Conservation (phyloP, 2,888 invertebrate genomes). For the Perizoma affinitatum region DNA sequence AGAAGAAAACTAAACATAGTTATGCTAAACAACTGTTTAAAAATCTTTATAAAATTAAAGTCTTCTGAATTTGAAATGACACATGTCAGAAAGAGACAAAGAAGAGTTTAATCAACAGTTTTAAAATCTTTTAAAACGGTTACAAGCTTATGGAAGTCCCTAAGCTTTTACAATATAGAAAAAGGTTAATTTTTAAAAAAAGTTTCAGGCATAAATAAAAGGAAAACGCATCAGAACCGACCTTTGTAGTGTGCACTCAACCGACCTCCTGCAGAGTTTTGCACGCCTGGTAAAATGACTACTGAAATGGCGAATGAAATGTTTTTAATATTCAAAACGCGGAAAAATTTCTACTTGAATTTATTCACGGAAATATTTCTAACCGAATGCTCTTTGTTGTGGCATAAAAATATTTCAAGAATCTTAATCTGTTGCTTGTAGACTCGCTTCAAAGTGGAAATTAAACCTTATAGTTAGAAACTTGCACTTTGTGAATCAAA, state of each 20-base stretch:
- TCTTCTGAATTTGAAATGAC: too few species aligned
- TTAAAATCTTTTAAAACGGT: too few species aligned
- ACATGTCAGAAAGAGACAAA: too few species aligned
- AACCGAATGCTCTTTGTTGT: constrained; percentile 39
- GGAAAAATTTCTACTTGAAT: constrained; percentile 56
- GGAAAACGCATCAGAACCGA: constrained; percentile 64
- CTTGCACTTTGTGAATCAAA: constrained; percentile 2
- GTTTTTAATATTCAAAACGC: constrained; percentile 63
- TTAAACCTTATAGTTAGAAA: background rate
- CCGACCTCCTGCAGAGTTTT: constrained; percentile 63
- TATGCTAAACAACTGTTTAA: too few species aligned
- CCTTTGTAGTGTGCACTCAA: constrained; percentile 71
- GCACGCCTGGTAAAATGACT: constrained; percentile 64
- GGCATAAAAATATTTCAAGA: constrained; percentile 18
- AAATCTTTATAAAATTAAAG: too few species aligned
- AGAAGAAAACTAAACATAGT: too few species aligned
- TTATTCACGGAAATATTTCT: constrained; percentile 48
- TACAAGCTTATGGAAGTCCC: too few species aligned
- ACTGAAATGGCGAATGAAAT: constrained; percentile 68
- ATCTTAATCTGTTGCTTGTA: constrained; percentile 7
- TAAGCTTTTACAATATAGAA: background rate
- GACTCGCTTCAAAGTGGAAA: constrained; percentile 5
- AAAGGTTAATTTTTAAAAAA: constrained; percentile 26
- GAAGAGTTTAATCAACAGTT: too few species aligned
- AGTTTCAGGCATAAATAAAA: constrained; percentile 67